phyloP scores from a whole-genome alignment of 2,113 vertebrate genomes.

The Pteruthius melanotis region DNA sequence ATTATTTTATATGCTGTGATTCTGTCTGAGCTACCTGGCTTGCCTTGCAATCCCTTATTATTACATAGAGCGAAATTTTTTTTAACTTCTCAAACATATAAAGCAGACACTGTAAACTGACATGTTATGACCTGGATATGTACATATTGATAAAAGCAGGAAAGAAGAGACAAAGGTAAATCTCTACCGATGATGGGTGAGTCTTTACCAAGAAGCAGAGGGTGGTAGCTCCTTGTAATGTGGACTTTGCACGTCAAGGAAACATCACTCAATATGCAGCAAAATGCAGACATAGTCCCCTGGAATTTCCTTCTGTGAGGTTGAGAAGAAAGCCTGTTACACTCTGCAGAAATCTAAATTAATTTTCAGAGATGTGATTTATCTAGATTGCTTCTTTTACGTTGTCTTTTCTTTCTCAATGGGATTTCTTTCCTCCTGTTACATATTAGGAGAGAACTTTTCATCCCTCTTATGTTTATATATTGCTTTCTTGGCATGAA shows the following conservation, averaged over 20 bases:
- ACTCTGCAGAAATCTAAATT: background rate
- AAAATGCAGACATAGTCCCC: background rate
- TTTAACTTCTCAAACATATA: background rate
- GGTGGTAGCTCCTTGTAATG: background rate
- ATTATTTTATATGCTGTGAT: background rate
- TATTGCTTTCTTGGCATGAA: background rate
- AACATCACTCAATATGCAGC: background rate
- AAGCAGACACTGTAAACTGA: background rate
- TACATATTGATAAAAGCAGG: background rate
- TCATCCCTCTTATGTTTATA: background rate
- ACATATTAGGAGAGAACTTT: background rate
- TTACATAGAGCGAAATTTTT: background rate
- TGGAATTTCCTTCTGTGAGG: background rate
- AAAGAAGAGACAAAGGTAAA: background rate
- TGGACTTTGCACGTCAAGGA: background rate
- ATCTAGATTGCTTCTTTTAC: background rate
- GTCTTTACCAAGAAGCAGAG: background rate
- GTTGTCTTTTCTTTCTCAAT: background rate
- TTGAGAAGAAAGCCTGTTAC: background rate
- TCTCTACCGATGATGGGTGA: background rate
- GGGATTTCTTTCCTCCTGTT: background rate
- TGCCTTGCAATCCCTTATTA: background rate
- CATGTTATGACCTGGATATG: background rate
- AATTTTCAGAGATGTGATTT: background rate
- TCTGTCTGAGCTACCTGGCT: background rate